Evolutionary conservation across 2,888 invertebrate species (phyloP).

Genomic region (Trichogramma evanescens): DNA sequence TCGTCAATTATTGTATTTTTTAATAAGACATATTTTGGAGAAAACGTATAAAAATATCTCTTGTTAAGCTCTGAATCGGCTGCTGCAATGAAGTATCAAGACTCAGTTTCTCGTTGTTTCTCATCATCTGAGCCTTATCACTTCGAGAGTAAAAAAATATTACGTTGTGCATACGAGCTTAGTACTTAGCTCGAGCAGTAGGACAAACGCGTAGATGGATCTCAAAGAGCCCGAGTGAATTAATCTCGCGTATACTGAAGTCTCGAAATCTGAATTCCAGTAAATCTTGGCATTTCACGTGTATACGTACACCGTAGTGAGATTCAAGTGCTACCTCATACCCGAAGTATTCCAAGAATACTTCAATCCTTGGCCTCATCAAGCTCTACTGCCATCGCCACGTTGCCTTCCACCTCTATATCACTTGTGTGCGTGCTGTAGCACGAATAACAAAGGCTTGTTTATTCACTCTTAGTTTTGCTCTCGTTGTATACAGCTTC

Average conservation of each 20-base stretch:
- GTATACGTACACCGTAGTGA: too few species aligned
- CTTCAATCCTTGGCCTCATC: not conserved
- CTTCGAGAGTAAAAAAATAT: not conserved
- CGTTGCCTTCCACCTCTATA: not conserved
- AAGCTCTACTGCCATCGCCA: not conserved
- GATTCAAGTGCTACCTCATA: too few species aligned
- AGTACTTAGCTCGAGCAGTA: too few species aligned
- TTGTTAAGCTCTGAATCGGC: not conserved
- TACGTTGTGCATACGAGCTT: too few species aligned
- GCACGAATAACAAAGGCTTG: slow-evolving; percentile 4
- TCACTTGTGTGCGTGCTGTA: not conserved
- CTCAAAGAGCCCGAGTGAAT: not conserved
- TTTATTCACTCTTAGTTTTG: not conserved
- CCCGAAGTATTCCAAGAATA: not conserved
- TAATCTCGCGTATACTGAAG: slow-evolving; percentile 1
- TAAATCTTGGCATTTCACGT: slow-evolving; percentile 1
- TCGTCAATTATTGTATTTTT: too few species aligned
- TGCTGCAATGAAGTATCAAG: not conserved
- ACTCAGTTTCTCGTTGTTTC: not conserved
- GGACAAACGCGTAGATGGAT: not conserved
- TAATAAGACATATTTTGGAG: too few species aligned
- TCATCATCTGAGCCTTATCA: not conserved
- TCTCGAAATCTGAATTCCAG: slow-evolving; percentile 8
- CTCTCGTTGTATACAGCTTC: not conserved
- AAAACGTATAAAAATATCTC: not conserved